These are phyloP conservation scores for Cololabis saira DNA, from an alignment of 2,113 vertebrate species.

Conservation along the genomic window DNA sequence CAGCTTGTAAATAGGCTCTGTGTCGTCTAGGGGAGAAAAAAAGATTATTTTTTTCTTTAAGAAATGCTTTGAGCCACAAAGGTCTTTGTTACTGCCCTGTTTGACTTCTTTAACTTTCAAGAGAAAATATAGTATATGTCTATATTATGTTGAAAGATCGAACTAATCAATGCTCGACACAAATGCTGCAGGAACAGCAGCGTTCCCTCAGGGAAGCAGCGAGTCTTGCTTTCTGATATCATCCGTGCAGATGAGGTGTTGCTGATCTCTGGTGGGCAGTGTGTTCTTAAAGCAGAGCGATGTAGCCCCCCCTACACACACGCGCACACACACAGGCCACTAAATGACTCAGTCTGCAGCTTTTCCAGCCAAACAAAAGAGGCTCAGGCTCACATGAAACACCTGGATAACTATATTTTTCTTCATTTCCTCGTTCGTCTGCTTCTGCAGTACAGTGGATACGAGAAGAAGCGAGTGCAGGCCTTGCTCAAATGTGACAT, in stretches of 20 bases:
- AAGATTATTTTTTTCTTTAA: neutral
- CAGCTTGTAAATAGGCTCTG: constrained; percentile 7
- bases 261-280: constrained; percentile 26
- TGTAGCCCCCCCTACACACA: neutral
- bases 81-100: neutral
- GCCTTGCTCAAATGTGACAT: neutral
- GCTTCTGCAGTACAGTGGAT: neutral
- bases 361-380: constrained; percentile 36
- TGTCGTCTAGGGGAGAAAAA: too few relatives aligned
- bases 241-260: constrained; percentile 44
- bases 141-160: too few relatives aligned
- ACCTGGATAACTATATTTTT: constrained; percentile 17
- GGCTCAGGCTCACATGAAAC: constrained; percentile 26
- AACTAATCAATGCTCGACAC: neutral
- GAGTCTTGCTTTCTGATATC: constrained; percentile 25
- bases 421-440: constrained; percentile 2
- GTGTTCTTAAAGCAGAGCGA: constrained; percentile 24
- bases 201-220: neutral
- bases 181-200: constrained; percentile 8
- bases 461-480: neutral
- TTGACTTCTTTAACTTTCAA: neutral
- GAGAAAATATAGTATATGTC: neutral
- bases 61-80: constrained; percentile 10
- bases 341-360: constrained; percentile 53
- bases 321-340: constrained; percentile 54